phyloP scores from a whole-genome alignment of 2,113 vertebrate genomes.

The Lanius collurio region DNA sequence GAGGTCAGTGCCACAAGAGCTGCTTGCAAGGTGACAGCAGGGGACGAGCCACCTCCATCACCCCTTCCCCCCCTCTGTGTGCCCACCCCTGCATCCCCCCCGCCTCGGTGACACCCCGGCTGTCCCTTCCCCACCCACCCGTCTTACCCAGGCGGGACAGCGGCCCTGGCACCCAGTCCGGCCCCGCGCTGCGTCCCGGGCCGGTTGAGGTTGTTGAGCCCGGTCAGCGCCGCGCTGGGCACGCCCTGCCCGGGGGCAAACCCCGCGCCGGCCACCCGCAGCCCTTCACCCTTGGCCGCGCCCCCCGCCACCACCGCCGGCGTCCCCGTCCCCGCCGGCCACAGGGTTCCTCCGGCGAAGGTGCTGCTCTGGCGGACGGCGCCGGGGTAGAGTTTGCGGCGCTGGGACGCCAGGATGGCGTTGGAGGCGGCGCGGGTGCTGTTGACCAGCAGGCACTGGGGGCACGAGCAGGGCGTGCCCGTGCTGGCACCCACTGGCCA shows the following conservation, averaged over 20 bases:
- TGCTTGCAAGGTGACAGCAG: not conserved
- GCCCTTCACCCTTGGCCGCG: slow-evolving; percentile 77
- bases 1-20: not conserved
- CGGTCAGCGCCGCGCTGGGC: slow-evolving; percentile 71
- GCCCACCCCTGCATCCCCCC: not conserved
- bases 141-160: slow-evolving; percentile 89
- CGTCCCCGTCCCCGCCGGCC: slow-evolving; percentile 67
- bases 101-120: rapidly evolving
- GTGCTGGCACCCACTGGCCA: slow-evolving; percentile 93
- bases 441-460: slow-evolving; percentile 94
- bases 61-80: rapidly evolving
- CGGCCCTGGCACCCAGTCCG: slow-evolving; percentile 76
- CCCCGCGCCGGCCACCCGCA: slow-evolving; percentile 58
- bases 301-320: not conserved
- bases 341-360: slow-evolving; percentile 80
- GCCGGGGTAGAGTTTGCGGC: slow-evolving; percentile 80
- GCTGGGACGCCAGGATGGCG: slow-evolving; percentile 93
- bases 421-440: slow-evolving; percentile 94
- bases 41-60: not conserved
- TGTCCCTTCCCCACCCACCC: not conserved
- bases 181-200: slow-evolving; percentile 85
- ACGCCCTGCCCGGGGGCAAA: slow-evolving; percentile 68
- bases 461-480: slow-evolving; percentile 90
- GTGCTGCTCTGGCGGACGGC: slow-evolving; percentile 88
- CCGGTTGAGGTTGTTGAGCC: slow-evolving; percentile 94